phyloP scores from a whole-genome alignment of 1,140 invertebrate genomes.

The Scaptomyza hsui region DNA sequence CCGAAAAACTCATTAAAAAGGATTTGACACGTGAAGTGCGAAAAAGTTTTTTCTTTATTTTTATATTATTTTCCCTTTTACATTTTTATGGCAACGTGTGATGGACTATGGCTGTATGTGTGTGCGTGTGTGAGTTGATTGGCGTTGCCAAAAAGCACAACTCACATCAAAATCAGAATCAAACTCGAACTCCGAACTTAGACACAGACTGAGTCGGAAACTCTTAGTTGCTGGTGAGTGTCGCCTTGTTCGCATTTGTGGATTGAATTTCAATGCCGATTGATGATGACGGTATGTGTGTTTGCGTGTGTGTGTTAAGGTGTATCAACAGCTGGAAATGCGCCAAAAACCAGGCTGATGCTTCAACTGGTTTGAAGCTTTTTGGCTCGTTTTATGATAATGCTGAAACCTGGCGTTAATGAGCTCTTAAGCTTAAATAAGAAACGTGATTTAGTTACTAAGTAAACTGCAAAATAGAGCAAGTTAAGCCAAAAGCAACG shows the following conservation, averaged over 20 bases:
- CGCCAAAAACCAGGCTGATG: conserved; percentile 40
- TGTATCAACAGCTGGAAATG: conserved; percentile 22
- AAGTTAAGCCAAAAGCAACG: not conserved
- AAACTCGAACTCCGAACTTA: not conserved
- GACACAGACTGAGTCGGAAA: not conserved
- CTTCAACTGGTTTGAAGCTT: conserved; percentile 26
- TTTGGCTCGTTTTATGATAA: conserved; percentile 78
- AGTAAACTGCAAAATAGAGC: conserved; percentile 63
- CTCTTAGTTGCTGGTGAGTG: conserved; percentile 44
- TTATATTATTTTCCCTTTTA: conserved; percentile 83
- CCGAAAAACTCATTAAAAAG: conserved; percentile 83
- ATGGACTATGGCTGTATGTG: conserved; percentile 26
- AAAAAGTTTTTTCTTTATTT: conserved; percentile 80
- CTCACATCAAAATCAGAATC: conserved; percentile 63
- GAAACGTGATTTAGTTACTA: conserved; percentile 82
- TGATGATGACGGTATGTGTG: conserved; percentile 56
- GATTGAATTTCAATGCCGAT: conserved; percentile 83
- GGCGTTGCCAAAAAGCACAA: conserved; percentile 59
- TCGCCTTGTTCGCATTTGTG: conserved; percentile 72
- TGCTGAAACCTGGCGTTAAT: conserved; percentile 79
- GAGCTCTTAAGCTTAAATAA: conserved; percentile 83
- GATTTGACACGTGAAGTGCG: conserved; percentile 83
- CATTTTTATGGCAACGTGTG: conserved; percentile 82
- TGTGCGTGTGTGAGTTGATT: conserved; percentile 74
- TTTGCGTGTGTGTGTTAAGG: conserved; percentile 27